phyloP scores from a whole-genome alignment of 2,888 invertebrate genomes.

The Campoplex capitator region DNA sequence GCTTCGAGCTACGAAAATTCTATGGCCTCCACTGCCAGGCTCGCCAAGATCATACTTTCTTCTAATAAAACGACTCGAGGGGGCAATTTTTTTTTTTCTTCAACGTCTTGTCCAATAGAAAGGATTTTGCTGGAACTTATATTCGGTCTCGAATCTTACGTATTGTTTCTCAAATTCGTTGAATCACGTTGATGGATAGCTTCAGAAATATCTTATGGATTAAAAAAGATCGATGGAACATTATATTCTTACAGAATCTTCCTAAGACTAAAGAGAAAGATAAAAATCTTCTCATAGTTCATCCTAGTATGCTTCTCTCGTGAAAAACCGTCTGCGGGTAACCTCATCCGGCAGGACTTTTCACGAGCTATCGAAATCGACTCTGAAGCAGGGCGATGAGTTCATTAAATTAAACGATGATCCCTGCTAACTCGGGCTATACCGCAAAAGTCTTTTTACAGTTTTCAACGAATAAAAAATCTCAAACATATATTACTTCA shows the following conservation, averaged over 20 bases:
- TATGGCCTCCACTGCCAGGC: too few relatives aligned
- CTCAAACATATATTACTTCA: neutral
- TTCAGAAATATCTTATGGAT: neutral
- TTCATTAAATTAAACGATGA: neutral
- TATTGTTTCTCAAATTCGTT: neutral
- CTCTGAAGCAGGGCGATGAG: neutral
- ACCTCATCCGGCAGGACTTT: neutral
- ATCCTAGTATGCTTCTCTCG: too few relatives aligned
- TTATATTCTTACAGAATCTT: neutral
- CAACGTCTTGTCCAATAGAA: too few relatives aligned
- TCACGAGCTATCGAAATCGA: neutral
- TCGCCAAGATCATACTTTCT: too few relatives aligned
- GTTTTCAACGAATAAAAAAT: neutral
- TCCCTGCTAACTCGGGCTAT: neutral
- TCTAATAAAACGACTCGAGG: too few relatives aligned
- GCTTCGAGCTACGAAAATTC: too few relatives aligned
- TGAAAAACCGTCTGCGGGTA: too few relatives aligned
- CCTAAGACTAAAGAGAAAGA: neutral
- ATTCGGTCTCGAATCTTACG: neutral
- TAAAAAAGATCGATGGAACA: neutral
- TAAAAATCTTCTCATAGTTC: too few relatives aligned
- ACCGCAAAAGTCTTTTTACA: neutral
- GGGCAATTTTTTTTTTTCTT: too few relatives aligned
- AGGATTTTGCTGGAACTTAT: too few relatives aligned
- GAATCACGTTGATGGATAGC: neutral